Percentiles rank a stretch among this genome's conserved stretches.
Conservation (phyloP, 2,888 invertebrate genomes). For the Hirtodrosophila histrioides region DNA sequence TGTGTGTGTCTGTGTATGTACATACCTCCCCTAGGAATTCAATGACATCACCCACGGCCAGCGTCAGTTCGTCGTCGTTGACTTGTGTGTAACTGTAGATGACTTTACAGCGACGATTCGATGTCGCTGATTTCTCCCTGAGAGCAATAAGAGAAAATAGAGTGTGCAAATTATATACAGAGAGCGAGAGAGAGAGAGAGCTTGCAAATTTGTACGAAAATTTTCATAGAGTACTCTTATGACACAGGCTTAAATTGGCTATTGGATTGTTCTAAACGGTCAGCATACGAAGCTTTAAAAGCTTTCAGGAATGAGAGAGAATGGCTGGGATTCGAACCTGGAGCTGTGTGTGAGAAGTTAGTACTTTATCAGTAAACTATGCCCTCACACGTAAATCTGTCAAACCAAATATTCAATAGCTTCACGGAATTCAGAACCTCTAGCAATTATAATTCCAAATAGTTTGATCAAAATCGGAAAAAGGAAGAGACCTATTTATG, state of each 20-base stretch:
- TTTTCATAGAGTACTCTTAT: background rate
- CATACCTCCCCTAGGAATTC: slow-evolving; percentile 94
- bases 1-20: slow-evolving; percentile 28
- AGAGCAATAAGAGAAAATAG: slow-evolving; percentile 32
- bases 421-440: too few relatives aligned
- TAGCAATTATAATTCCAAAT: too few relatives aligned
- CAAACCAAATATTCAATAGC: too few relatives aligned
- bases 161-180: slow-evolving; percentile 28
- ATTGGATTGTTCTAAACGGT: background rate
- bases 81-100: slow-evolving; percentile 96
- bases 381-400: too few relatives aligned
- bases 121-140: slow-evolving; percentile 84
- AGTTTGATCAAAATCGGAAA: too few relatives aligned
- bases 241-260: slow-evolving; percentile 23
- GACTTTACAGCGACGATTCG: slow-evolving; percentile 90
- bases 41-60: slow-evolving; percentile 94
- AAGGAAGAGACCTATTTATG: too few relatives aligned
- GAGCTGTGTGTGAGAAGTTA: too few relatives aligned
- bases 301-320: too few relatives aligned
- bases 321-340: too few relatives aligned
- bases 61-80: slow-evolving; percentile 95
- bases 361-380: too few relatives aligned
- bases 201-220: slow-evolving; percentile 8
- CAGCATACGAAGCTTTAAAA: too few relatives aligned
- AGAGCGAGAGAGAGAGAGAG: slow-evolving; percentile 20